A percentile compares a stretch with the other conserved stretches of the same genome.
Conservation (phyloP, 2,888 invertebrate genomes). For the Euzetes globulus region DNA sequence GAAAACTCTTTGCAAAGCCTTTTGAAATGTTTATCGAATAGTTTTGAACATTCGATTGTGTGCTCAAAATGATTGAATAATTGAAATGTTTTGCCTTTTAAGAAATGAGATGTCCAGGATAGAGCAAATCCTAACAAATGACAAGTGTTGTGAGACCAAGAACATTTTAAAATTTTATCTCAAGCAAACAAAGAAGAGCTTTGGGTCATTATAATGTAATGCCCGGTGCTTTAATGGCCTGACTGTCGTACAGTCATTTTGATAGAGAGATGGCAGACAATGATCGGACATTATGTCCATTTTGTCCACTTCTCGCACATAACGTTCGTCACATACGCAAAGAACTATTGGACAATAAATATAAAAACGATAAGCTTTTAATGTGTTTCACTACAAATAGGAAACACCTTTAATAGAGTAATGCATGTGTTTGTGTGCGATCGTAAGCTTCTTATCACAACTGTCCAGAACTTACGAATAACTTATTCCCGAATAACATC, state of each 20-base stretch:
- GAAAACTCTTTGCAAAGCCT: too few relatives aligned
- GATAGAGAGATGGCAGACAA: not conserved
- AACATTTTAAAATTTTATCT: too few relatives aligned
- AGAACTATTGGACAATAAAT: slow-evolving; percentile 19
- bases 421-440: not conserved
- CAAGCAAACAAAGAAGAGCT: not conserved
- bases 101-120: too few relatives aligned
- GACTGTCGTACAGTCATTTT: not conserved
- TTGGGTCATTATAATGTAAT: not conserved
- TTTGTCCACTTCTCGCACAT: not conserved
- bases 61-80: too few relatives aligned
- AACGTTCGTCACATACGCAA: not conserved
- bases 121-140: too few relatives aligned
- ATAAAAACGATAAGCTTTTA: slow-evolving; percentile 18
- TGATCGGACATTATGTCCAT: not conserved
- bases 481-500: slow-evolving; percentile 9
- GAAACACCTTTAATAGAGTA: slow-evolving; percentile 6
- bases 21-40: too few relatives aligned
- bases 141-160: too few relatives aligned
- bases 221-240: not conserved
- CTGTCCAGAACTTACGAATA: slow-evolving; percentile 15
- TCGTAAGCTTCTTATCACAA: slow-evolving; percentile 5
- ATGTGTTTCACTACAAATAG: not conserved
- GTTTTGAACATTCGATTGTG: too few relatives aligned
- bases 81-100: too few relatives aligned